Evolutionary conservation across 2,888 invertebrate genomes (phyloP).

Genomic region (Tipula helvola): DNA sequence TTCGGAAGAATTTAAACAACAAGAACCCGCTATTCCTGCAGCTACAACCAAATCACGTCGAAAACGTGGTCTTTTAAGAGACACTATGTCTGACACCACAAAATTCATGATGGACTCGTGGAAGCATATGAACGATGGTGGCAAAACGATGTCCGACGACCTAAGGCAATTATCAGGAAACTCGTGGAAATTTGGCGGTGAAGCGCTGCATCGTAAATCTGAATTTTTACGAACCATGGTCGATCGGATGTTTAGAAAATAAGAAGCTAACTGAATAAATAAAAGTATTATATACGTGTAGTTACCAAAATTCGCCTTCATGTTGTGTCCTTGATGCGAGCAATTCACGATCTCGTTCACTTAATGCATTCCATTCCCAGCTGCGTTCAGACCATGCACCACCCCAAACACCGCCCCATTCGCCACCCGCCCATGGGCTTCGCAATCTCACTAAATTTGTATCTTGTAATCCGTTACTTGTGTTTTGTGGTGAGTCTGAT

Average conservation of each 20-base stretch:
- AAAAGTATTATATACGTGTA: background rate
- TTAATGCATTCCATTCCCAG: constrained; percentile 55
- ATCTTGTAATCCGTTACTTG: constrained; percentile 34
- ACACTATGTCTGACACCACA: background rate
- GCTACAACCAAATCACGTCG: background rate
- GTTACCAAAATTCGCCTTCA: constrained; percentile 57
- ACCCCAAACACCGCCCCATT: constrained; percentile 55
- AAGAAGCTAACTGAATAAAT: background rate
- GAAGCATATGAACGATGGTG: background rate
- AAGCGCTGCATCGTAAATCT: background rate
- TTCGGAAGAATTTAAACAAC: background rate
- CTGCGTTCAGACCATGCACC: constrained; percentile 59
- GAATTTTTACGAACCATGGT: background rate
- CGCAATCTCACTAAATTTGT: constrained; percentile 48
- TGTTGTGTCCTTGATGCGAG: constrained; percentile 47
- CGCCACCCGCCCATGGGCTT: constrained; percentile 37
- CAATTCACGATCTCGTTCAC: constrained; percentile 48
- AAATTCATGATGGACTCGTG: background rate
- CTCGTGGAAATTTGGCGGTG: background rate
- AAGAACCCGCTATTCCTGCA: background rate
- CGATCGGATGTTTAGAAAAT: background rate
- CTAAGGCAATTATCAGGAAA: background rate
- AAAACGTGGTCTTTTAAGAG: background rate
- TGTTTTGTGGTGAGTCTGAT: constrained; percentile 16
- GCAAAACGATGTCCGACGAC: background rate